Percentiles rank a stretch among this genome's conserved stretches.
Conservation (phyloP, 2,888 invertebrate genomes). For the Cosmia trapezina region DNA sequence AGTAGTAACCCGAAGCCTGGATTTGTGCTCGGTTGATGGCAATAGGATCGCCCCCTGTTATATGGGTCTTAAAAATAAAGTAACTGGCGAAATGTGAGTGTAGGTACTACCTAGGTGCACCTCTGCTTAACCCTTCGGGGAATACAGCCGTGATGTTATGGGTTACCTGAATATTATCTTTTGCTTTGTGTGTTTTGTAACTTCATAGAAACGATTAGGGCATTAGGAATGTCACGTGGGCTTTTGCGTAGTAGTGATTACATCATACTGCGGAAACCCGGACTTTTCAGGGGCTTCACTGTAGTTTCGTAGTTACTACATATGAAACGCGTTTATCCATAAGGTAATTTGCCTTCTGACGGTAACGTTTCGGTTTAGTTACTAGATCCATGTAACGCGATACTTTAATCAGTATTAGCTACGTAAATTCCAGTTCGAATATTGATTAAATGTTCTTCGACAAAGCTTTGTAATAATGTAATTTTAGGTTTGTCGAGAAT, state of each 20-base stretch:
- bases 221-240: constrained; percentile 16
- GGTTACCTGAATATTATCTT: background rate
- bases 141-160: too few species aligned
- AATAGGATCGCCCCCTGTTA: too few species aligned
- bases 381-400: background rate
- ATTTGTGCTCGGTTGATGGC: too few species aligned
- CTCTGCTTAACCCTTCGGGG: too few species aligned
- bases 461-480: background rate
- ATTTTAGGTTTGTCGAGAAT: background rate
- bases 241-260: constrained; percentile 27
- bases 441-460: background rate
- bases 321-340: background rate
- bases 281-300: constrained; percentile 29
- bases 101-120: too few species aligned
- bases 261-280: constrained; percentile 47
- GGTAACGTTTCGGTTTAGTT: background rate
- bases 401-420: background rate
- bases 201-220: background rate
- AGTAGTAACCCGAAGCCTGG: too few species aligned
- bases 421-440: background rate
- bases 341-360: background rate
- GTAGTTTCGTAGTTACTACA: background rate
- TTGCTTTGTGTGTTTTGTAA: background rate
- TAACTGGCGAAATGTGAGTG: too few species aligned
- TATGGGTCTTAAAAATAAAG: too few species aligned